Conservation (phyloP, 1,140 invertebrate species). For the Drosophila chauvacae region DNA sequence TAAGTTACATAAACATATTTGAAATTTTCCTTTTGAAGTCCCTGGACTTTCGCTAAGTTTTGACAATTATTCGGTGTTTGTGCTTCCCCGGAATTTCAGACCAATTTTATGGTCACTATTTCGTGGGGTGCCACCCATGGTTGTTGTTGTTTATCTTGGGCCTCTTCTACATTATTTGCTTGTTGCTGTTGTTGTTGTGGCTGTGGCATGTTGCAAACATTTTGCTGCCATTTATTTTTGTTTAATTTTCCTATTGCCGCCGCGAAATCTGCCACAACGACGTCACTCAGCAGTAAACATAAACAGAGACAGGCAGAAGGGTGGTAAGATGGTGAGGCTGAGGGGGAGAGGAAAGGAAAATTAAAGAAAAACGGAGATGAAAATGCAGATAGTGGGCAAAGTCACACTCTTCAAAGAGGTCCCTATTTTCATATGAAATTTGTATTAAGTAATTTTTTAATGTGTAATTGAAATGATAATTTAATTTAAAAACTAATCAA, state of each 20-base stretch:
- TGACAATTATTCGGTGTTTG: conserved; percentile 11
- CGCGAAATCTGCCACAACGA: conserved; percentile 67
- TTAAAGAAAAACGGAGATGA: conserved; percentile 1
- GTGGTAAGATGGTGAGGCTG: neutral
- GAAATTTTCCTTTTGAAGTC: conserved; percentile 23
- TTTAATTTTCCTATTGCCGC: conserved; percentile 66
- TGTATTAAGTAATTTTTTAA: neutral
- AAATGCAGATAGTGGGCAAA: conserved; percentile 4
- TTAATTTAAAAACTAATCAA: neutral
- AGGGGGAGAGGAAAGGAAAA: neutral
- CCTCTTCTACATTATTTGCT: conserved; percentile 14
- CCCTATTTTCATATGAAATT: neutral
- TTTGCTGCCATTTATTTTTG: conserved; percentile 54
- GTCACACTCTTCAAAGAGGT: neutral
- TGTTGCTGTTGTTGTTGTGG: conserved; percentile 12
- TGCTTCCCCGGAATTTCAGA: conserved; percentile 21
- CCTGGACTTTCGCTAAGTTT: conserved; percentile 1
- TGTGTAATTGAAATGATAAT: neutral
- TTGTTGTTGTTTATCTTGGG: conserved; percentile 18
- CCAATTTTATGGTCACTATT: conserved; percentile 51
- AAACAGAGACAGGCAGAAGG: conserved; percentile 37
- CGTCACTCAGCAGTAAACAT: conserved; percentile 63
- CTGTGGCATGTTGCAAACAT: conserved; percentile 59
- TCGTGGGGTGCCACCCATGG: conserved; percentile 26
- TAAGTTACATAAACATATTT: neutral